Percentiles rank a stretch among this genome's conserved stretches.
These are phyloP conservation scores for Hymenopus coronatus DNA, from an alignment of 2,888 invertebrate genomes.

Conservation along the genomic window DNA sequence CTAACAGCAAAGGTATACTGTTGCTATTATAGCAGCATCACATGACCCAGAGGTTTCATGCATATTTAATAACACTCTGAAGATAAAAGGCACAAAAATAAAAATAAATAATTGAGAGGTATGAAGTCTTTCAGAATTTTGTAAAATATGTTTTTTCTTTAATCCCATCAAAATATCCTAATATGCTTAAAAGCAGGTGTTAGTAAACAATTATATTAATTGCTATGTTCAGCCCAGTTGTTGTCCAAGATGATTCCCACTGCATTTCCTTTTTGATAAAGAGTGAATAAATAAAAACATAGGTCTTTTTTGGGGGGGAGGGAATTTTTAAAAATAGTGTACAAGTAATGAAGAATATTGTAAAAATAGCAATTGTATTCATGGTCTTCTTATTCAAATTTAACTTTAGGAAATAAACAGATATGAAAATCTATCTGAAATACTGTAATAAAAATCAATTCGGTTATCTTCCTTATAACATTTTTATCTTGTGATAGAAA, in stretches of 20 bases:
- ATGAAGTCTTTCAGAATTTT: background rate
- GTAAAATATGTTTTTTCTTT: background rate
- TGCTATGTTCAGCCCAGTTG: background rate
- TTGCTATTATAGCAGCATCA: background rate
- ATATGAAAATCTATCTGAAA: no score
- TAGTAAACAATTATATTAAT: background rate
- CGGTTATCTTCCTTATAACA: no score
- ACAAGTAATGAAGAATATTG: background rate
- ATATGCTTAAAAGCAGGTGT: background rate
- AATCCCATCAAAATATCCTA: background rate
- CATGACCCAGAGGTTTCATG: background rate
- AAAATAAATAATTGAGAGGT: background rate
- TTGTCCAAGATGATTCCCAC: background rate
- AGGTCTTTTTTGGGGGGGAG: background rate
- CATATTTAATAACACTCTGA: background rate
- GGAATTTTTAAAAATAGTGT: background rate
- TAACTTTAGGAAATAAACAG: no score
- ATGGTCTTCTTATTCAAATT: background rate
- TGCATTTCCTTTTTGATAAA: background rate
- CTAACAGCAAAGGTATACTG: no score
- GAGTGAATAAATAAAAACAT: background rate
- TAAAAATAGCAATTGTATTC: background rate
- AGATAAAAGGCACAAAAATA: background rate
- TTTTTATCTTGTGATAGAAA: no score
- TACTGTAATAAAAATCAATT: no score